These are phyloP conservation scores for Minunthozetes semirufus DNA, from an alignment of 2,888 invertebrate species.

Conservation along the genomic window DNA sequence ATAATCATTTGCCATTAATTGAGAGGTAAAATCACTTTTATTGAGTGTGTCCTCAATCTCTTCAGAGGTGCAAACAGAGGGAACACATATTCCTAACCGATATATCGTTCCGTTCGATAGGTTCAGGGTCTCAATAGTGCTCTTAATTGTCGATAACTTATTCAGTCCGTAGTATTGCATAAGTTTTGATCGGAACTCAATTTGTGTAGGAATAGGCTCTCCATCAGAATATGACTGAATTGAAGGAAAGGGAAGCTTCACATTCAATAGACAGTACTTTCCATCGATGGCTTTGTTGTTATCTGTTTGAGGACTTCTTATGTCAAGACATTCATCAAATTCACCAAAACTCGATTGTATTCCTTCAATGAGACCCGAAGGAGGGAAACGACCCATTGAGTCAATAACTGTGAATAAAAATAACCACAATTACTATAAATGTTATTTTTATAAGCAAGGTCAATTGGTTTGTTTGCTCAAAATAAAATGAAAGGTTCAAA, in stretches of 20 bases:
- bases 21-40: not conserved
- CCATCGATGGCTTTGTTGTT: not conserved
- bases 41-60: not conserved
- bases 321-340: slow-evolving; percentile 32
- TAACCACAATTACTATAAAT: not conserved
- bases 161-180: not conserved
- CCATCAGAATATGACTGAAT: slow-evolving; percentile 7
- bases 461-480: too few relatives aligned
- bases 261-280: slow-evolving; percentile 33
- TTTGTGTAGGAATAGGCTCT: not conserved
- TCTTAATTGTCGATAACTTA: not conserved
- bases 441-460: too few relatives aligned
- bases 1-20: too few relatives aligned
- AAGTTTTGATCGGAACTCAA: not conserved
- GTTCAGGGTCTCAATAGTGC: not conserved
- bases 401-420: slow-evolving; percentile 10
- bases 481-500: too few relatives aligned
- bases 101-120: slow-evolving; percentile 1
- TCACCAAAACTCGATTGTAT: slow-evolving; percentile 35
- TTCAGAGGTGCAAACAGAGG: not conserved
- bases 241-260: slow-evolving; percentile 27
- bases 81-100: not conserved
- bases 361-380: slow-evolving; percentile 19
- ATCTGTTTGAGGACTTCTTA: slow-evolving; percentile 10
- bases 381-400: slow-evolving; percentile 33